These are phyloP conservation scores for Numenius phaeopus DNA, from an alignment of 2,797 vertebrate species.

Conservation along the genomic window DNA sequence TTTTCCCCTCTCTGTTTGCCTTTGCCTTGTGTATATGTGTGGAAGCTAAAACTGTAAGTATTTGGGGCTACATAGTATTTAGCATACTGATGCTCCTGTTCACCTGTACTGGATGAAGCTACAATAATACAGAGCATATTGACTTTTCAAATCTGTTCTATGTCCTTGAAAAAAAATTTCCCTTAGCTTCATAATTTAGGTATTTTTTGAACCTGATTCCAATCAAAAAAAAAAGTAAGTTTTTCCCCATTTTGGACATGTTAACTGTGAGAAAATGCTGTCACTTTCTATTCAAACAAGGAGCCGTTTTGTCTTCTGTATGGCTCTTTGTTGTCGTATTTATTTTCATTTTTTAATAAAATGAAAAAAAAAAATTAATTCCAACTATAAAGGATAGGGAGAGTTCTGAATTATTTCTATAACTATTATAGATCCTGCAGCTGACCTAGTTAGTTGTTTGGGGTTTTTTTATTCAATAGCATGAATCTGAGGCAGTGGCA, in stretches of 20 bases:
- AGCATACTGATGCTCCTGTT: background rate
- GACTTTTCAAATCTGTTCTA: background rate
- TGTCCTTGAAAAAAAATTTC: background rate
- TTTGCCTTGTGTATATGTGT: background rate
- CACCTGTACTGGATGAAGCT: background rate
- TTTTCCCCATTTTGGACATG: background rate
- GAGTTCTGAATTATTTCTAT: background rate
- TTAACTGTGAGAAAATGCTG: background rate
- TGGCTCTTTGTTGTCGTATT: background rate
- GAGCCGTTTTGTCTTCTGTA: background rate
- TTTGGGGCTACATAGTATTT: background rate
- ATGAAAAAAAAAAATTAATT: background rate
- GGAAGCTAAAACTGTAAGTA: background rate
- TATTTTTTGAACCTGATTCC: constrained; percentile 24
- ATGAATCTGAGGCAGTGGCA: background rate
- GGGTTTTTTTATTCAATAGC: rapidly evolving
- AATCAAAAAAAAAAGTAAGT: background rate
- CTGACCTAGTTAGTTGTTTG: background rate
- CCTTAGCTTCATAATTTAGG: constrained; percentile 37
- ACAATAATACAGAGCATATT: background rate
- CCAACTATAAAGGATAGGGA: background rate
- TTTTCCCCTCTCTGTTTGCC: background rate
- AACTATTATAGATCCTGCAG: background rate
- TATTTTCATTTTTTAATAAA: background rate
- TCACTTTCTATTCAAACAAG: background rate